Conservation (phyloP, 2,797 vertebrate species). For the Centroberyx gerrardi region DNA sequence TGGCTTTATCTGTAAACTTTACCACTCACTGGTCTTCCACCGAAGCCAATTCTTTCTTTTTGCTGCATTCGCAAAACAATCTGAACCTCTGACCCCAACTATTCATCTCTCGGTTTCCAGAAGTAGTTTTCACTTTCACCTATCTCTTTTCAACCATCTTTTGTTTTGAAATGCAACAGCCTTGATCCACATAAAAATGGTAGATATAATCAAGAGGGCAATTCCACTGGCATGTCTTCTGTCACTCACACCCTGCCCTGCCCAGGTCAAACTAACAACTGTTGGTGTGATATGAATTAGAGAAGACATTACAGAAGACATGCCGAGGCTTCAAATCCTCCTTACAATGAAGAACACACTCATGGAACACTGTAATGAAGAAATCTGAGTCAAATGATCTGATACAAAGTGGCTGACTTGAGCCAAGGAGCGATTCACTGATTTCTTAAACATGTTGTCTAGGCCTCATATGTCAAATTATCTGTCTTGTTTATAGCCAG, state of each 20-base stretch:
- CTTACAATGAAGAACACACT: background rate
- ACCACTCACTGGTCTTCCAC: background rate
- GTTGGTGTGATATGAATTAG: background rate
- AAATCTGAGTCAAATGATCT: background rate
- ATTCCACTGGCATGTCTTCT: background rate
- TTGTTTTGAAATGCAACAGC: background rate
- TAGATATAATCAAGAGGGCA: background rate
- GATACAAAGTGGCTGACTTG: background rate
- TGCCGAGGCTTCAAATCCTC: background rate
- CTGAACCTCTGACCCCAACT: background rate
- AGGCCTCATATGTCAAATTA: background rate
- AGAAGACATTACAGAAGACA: too few species aligned
- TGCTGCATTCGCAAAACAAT: background rate
- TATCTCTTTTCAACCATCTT: background rate
- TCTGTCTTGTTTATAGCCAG: background rate
- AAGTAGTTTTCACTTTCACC: background rate
- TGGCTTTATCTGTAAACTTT: background rate
- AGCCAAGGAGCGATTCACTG: background rate
- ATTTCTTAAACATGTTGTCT: background rate
- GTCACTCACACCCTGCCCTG: conserved; percentile 24
- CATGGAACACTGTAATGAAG: background rate
- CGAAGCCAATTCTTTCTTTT: background rate
- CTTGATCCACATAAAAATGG: background rate
- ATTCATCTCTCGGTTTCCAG: background rate
- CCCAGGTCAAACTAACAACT: conserved; percentile 50